These are phyloP conservation scores for Phocides pigmalion DNA, from an alignment of 1,140 invertebrate genomes.

Conservation along the genomic window DNA sequence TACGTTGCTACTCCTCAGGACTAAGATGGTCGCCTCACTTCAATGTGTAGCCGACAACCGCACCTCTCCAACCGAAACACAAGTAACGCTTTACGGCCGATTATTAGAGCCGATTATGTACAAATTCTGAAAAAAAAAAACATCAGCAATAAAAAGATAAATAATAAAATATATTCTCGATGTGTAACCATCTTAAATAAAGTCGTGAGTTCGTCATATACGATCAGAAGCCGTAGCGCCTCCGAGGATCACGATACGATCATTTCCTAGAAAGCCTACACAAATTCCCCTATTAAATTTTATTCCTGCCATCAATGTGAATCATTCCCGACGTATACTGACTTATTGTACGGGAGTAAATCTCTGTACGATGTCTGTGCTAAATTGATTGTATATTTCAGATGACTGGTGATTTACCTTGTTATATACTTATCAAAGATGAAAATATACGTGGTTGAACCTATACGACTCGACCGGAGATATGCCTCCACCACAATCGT, in stretches of 20 bases:
- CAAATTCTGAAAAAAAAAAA: no score
- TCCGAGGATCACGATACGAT: conserved; percentile 23
- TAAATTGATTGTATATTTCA: neutral
- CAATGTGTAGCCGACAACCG: no score
- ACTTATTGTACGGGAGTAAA: conserved; percentile 1
- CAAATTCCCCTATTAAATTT: conserved; percentile 33
- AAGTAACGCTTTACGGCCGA: no score
- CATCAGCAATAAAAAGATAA: no score
- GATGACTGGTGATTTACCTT: neutral
- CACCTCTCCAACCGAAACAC: no score
- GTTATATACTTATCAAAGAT: neutral
- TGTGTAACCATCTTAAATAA: neutral
- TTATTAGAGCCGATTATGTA: no score
- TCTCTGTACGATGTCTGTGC: neutral
- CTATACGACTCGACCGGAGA: no score
- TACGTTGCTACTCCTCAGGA: no score
- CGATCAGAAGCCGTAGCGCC: conserved; percentile 24
- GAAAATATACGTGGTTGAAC: no score
- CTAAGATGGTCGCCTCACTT: no score
- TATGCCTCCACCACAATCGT: no score
- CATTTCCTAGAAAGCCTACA: conserved; percentile 25
- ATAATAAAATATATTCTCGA: neutral
- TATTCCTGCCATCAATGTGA: conserved; percentile 25
- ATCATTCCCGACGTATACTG: conserved; percentile 9
- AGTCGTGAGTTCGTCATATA: conserved; percentile 27